Evolutionary conservation across 2,888 invertebrate genomes (phyloP).

Genomic region (Monopis laevigella): DNA sequence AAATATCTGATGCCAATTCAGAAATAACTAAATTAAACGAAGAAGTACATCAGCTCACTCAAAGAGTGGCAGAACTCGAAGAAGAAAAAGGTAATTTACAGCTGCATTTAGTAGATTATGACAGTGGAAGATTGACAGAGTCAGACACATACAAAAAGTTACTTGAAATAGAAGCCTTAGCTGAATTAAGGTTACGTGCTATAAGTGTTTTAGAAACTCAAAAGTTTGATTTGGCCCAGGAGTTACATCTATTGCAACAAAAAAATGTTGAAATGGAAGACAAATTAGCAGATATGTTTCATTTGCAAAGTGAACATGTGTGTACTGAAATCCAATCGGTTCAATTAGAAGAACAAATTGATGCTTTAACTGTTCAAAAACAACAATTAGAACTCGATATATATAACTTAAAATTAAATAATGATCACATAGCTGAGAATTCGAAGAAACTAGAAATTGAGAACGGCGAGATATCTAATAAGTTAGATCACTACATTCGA

Average conservation of each 20-base stretch:
- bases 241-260: constrained; percentile 63
- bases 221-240: constrained; percentile 74
- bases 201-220: constrained; percentile 72
- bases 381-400: constrained; percentile 56
- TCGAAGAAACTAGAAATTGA: constrained; percentile 68
- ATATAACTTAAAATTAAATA: constrained; percentile 57
- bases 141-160: constrained; percentile 59
- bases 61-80: constrained; percentile 84
- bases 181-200: constrained; percentile 65
- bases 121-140: constrained; percentile 71
- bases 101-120: constrained; percentile 83
- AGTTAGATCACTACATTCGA: constrained; percentile 72
- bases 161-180: constrained; percentile 53
- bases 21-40: constrained; percentile 72
- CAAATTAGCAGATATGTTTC: constrained; percentile 68
- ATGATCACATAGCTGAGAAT: constrained; percentile 59
- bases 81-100: constrained; percentile 93
- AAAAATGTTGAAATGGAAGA: constrained; percentile 71
- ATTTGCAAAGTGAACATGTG: constrained; percentile 75
- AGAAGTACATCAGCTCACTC: constrained; percentile 71
- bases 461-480: constrained; percentile 68
- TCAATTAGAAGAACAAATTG: constrained; percentile 81
- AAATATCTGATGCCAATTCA: constrained; percentile 73
- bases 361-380: constrained; percentile 59
- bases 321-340: constrained; percentile 80